phyloP scores from a whole-genome alignment of 2,888 invertebrate genomes.

The Coecobrya sp. region DNA sequence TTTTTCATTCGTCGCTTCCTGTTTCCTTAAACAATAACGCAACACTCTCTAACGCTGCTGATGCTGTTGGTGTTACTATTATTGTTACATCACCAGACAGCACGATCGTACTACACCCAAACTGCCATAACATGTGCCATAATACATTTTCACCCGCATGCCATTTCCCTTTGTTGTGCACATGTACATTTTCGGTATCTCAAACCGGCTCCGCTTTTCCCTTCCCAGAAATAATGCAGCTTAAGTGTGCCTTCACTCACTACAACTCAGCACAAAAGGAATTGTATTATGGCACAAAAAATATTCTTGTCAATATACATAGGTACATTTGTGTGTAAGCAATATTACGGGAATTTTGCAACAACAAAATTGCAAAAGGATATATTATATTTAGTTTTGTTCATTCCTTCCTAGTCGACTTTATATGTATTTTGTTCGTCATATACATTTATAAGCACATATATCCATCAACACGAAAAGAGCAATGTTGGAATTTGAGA shows the following conservation, averaged over 20 bases:
- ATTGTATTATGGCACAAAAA: not conserved
- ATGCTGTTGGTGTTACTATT: not conserved
- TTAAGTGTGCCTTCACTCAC: not conserved
- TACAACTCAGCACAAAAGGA: conserved; percentile 14
- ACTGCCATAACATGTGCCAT: not conserved
- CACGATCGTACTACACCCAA: not conserved
- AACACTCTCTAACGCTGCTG: not conserved
- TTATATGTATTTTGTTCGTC: no score
- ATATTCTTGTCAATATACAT: not conserved
- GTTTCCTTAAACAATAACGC: conserved; percentile 50
- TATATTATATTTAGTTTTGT: no score
- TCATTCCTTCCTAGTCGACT: no score
- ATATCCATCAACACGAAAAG: not conserved
- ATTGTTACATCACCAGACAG: not conserved
- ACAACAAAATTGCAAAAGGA: no score
- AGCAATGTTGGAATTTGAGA: not conserved
- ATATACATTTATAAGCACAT: not conserved
- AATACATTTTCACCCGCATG: not conserved
- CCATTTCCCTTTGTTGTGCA: not conserved
- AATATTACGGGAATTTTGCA: no score
- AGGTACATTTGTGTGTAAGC: not conserved
- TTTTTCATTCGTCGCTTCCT: conserved; percentile 49
- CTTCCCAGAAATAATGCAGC: not conserved
- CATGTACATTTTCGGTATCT: not conserved
- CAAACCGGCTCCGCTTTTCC: not conserved